Evolutionary conservation across 2,888 invertebrate species (phyloP).

Genomic region (Anorthoa munda): DNA sequence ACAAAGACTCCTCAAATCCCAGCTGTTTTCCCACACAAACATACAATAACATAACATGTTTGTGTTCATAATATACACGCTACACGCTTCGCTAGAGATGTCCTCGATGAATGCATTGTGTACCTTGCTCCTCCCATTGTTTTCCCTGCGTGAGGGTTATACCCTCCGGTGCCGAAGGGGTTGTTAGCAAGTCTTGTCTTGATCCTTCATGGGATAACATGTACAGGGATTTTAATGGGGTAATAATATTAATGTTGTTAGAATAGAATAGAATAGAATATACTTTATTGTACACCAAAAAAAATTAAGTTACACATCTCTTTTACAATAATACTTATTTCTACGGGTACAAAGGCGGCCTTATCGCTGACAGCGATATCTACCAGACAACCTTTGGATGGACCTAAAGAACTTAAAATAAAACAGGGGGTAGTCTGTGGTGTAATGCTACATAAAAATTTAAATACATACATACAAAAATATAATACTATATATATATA

Average conservation of each 20-base stretch:
- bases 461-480: too few species aligned
- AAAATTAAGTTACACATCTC: too few species aligned
- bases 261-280: too few species aligned
- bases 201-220: conserved; percentile 44
- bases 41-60: conserved; percentile 16
- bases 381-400: too few species aligned
- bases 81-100: conserved; percentile 29
- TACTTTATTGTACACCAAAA: too few species aligned
- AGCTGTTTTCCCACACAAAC: conserved; percentile 3
- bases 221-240: conserved; percentile 32
- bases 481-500: too few species aligned
- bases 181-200: conserved; percentile 43
- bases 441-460: too few species aligned
- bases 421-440: too few species aligned
- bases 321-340: too few species aligned
- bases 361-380: too few species aligned
- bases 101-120: conserved; percentile 58
- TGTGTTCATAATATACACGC: conserved; percentile 23
- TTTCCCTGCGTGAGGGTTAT: conserved; percentile 42
- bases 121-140: conserved; percentile 36
- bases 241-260: conserved; percentile 24
- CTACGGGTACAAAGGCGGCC: too few species aligned
- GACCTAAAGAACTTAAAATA: too few species aligned
- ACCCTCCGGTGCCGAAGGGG: conserved; percentile 36
- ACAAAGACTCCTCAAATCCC: conserved; percentile 6